Evolutionary conservation across 2,888 invertebrate species (phyloP).

Genomic region (Pelosia muscerda): DNA sequence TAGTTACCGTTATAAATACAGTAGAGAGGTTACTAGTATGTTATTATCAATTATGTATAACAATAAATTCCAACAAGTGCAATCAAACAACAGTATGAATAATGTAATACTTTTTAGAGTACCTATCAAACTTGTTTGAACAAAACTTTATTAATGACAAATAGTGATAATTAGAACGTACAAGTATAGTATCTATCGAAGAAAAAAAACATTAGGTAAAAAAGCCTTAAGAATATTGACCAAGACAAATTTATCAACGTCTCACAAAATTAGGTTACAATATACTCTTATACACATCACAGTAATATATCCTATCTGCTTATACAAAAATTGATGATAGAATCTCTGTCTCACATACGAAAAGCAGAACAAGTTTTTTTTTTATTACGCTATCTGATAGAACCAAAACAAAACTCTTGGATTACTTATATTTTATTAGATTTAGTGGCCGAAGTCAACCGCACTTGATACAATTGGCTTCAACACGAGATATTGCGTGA

Average conservation of each 20-base stretch:
- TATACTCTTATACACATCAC: background rate
- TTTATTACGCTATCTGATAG: slow-evolving; percentile 18
- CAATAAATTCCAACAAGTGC: too few relatives aligned
- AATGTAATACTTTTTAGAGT: too few relatives aligned
- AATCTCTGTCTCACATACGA: slow-evolving; percentile 17
- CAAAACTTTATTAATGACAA: background rate
- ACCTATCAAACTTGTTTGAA: too few relatives aligned
- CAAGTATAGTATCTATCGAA: background rate
- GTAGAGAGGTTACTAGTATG: too few relatives aligned
- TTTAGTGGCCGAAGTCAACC: slow-evolving; percentile 27
- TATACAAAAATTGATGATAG: slow-evolving; percentile 8
- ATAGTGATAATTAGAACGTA: background rate
- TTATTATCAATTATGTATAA: too few relatives aligned
- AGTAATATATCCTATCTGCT: slow-evolving; percentile 12
- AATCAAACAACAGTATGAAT: too few relatives aligned
- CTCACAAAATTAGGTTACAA: slow-evolving; percentile 10
- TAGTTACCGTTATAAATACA: too few relatives aligned
- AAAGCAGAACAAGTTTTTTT: slow-evolving; percentile 14
- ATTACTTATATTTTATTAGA: slow-evolving; percentile 22
- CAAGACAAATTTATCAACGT: background rate
- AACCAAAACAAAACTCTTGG: slow-evolving; percentile 21
- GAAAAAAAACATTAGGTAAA: background rate
- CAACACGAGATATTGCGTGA: slow-evolving; percentile 46
- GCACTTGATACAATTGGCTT: slow-evolving; percentile 28
- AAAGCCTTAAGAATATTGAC: background rate